phyloP scores from a whole-genome alignment of 2,888 invertebrate genomes.

The Netelia virgata region DNA sequence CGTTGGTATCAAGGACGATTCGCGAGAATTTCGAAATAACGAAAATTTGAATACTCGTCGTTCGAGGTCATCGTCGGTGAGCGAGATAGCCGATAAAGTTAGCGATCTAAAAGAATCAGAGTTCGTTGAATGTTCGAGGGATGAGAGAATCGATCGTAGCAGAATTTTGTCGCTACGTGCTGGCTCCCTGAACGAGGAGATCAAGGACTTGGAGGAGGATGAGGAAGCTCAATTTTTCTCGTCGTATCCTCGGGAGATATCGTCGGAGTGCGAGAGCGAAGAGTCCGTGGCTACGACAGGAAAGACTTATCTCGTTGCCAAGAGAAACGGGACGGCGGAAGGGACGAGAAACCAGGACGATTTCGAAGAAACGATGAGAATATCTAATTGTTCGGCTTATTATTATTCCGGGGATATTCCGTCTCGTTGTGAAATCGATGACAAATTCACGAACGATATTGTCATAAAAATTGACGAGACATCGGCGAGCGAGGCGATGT shows the following conservation, averaged over 20 bases:
- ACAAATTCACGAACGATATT: background rate
- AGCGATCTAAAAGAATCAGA: background rate
- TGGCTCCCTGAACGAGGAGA: background rate
- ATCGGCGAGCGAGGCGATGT: background rate
- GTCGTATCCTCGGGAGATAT: background rate
- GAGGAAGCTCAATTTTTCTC: conserved; percentile 6
- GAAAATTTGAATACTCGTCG: background rate
- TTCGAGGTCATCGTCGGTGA: background rate
- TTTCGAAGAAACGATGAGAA: conserved; percentile 18
- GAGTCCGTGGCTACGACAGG: conserved; percentile 15
- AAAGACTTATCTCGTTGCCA: conserved; percentile 30
- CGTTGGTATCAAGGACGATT: background rate
- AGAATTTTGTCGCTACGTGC: conserved; percentile 8
- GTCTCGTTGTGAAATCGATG: background rate
- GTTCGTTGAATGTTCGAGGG: background rate
- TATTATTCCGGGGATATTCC: background rate
- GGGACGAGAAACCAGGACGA: background rate
- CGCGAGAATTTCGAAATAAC: background rate
- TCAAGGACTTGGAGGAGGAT: conserved; percentile 8
- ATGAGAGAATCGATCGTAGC: background rate
- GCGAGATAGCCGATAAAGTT: background rate
- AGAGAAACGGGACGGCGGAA: background rate
- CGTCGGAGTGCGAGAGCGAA: background rate
- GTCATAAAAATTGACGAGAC: background rate
- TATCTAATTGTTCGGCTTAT: background rate